These are phyloP conservation scores for Catocala fraxini DNA, from an alignment of 2,888 invertebrate genomes.

Conservation along the genomic window DNA sequence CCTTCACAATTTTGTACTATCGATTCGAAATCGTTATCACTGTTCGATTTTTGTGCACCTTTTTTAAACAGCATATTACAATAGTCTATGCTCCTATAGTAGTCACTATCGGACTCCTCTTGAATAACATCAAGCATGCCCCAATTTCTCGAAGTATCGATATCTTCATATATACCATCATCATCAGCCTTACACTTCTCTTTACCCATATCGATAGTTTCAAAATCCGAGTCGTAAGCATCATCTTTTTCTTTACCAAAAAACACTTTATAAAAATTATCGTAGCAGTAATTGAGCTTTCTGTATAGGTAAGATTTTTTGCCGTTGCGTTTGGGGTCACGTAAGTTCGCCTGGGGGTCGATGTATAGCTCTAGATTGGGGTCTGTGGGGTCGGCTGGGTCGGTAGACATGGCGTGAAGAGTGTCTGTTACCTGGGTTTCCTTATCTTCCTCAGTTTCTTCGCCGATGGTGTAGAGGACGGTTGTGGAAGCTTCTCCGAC, in stretches of 20 bases:
- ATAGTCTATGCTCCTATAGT: constrained; percentile 81
- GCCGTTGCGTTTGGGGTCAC: constrained; percentile 38
- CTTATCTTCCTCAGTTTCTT: constrained; percentile 94
- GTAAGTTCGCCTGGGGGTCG: constrained; percentile 21
- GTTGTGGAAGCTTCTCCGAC: constrained; percentile 99
- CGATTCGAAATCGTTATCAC: constrained; percentile 49
- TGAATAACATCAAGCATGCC: constrained; percentile 77
- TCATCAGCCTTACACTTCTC: constrained; percentile 56
- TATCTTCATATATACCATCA: constrained; percentile 77
- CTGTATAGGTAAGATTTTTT: constrained; percentile 80
- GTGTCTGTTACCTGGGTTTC: constrained; percentile 89
- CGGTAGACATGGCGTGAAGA: neutral
- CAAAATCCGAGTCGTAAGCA: constrained; percentile 41
- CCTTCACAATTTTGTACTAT: constrained; percentile 69
- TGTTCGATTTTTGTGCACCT: constrained; percentile 36
- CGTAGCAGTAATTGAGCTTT: constrained; percentile 83
- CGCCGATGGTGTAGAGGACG: constrained; percentile 97
- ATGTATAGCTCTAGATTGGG: constrained; percentile 6
- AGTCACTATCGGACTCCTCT: constrained; percentile 84
- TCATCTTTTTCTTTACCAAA: constrained; percentile 69
- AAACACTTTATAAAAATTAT: constrained; percentile 82
- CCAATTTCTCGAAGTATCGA: constrained; percentile 72
- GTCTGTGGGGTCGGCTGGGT: constrained; percentile 12
- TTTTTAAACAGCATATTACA: constrained; percentile 66
- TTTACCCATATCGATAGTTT: constrained; percentile 36